A percentile compares a stretch with the other conserved stretches of the same genome.
phyloP scores from a whole-genome alignment of 2,797 vertebrate species.

The Alca torda region DNA sequence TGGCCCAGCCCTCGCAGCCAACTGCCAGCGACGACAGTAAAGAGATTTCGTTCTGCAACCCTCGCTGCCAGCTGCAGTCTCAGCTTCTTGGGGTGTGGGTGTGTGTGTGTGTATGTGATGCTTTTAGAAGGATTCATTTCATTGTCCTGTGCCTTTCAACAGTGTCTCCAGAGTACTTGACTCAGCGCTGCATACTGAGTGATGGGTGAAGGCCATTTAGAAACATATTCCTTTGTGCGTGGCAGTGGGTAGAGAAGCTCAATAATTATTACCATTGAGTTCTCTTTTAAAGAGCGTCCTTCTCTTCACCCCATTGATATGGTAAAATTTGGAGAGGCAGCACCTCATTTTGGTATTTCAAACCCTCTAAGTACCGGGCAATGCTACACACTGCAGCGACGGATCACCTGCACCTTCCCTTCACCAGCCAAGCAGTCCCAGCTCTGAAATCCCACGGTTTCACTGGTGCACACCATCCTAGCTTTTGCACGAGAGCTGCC shows the following conservation, averaged over 20 bases:
- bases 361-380: background rate
- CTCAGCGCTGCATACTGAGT: background rate
- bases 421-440: background rate
- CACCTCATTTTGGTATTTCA: background rate
- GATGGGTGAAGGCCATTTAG: background rate
- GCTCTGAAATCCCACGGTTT: background rate
- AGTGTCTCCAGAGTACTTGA: background rate
- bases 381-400: background rate
- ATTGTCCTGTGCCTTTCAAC: background rate
- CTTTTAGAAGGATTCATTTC: background rate
- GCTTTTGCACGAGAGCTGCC: background rate
- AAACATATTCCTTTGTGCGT: background rate
- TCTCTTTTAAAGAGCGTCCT: background rate
- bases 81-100: background rate
- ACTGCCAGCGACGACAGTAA: fast-evolving
- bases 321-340: background rate
- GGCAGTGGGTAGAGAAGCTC: background rate
- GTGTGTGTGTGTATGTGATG: no score
- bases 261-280: background rate
- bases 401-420: background rate
- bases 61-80: background rate
- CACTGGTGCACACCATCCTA: background rate
- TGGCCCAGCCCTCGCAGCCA: background rate
- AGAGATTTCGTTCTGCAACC: background rate
- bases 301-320: background rate